phyloP scores from a whole-genome alignment of 2,797 vertebrate genomes.

The Schizopygopsis pylzovi region DNA sequence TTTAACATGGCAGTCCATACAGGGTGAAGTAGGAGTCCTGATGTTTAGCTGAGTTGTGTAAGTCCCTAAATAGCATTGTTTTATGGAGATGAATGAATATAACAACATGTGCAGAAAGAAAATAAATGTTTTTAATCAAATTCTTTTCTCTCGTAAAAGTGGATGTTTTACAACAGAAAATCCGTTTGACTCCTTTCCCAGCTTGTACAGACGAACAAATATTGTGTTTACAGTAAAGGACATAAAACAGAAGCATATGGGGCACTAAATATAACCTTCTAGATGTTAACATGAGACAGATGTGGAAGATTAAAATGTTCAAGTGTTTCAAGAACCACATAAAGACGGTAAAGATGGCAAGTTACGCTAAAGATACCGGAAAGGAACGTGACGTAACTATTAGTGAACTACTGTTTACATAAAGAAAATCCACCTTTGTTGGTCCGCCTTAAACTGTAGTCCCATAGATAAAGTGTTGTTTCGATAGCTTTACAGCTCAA shows the following conservation, averaged over 20 bases:
- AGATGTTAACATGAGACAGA: not conserved
- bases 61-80: not conserved
- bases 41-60: not conserved
- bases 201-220: not conserved
- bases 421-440: not conserved
- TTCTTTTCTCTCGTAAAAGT: not conserved
- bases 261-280: not conserved
- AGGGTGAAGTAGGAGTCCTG: not conserved
- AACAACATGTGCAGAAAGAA: not conserved
- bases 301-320: not conserved
- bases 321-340: not conserved
- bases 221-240: not conserved
- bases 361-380: not conserved
- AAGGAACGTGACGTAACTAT: not conserved
- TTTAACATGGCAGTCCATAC: constrained; percentile 21
- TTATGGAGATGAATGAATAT: not conserved
- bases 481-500: not conserved
- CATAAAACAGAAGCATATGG: not conserved
- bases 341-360: not conserved
- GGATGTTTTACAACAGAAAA: not conserved
- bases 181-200: not conserved
- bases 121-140: not conserved
- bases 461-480: not conserved
- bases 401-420: not conserved
- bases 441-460: too few species aligned